Evolutionary conservation across 2,113 vertebrate genomes (phyloP).

Genomic region (Lycaon pictus): DNA sequence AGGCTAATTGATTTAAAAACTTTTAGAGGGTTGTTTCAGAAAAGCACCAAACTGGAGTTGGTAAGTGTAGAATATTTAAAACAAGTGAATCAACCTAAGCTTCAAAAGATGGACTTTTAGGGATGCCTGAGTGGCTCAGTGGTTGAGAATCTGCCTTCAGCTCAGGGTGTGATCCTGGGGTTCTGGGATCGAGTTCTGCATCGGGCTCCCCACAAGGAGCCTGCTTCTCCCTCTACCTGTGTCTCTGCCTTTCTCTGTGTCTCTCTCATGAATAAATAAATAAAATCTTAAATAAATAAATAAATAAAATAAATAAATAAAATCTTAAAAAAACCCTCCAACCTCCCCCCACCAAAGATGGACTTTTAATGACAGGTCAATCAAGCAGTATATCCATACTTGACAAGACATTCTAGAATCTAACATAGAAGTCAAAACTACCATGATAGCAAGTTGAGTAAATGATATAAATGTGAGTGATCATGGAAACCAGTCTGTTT

Average conservation of each 20-base stretch:
- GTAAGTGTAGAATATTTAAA: slow-evolving; percentile 36
- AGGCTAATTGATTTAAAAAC: slow-evolving; percentile 8
- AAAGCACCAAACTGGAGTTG: not conserved
- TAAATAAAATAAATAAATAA: too few relatives aligned
- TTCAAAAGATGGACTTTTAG: not conserved
- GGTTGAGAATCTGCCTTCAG: too few relatives aligned
- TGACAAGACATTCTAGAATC: not conserved
- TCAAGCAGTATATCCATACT: not conserved
- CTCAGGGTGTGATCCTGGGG: too few relatives aligned
- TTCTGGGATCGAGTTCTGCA: too few relatives aligned
- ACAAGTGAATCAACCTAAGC: not conserved
- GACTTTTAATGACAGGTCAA: slow-evolving; percentile 26
- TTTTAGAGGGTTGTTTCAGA: not conserved
- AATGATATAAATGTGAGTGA: not conserved
- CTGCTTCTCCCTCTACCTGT: too few relatives aligned
- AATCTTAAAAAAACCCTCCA: too few relatives aligned
- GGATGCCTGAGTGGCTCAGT: too few relatives aligned
- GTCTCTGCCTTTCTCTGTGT: too few relatives aligned
- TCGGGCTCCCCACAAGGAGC: too few relatives aligned
- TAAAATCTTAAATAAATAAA: too few relatives aligned
- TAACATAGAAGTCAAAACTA: slow-evolving; percentile 4
- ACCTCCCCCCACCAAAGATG: not conserved
- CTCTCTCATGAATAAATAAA: too few relatives aligned
- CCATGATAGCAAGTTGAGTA: not conserved
- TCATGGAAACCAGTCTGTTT: slow-evolving; percentile 29